Evolutionary conservation across 2,113 vertebrate genomes (phyloP).

Genomic region (Catharus bicknelli): DNA sequence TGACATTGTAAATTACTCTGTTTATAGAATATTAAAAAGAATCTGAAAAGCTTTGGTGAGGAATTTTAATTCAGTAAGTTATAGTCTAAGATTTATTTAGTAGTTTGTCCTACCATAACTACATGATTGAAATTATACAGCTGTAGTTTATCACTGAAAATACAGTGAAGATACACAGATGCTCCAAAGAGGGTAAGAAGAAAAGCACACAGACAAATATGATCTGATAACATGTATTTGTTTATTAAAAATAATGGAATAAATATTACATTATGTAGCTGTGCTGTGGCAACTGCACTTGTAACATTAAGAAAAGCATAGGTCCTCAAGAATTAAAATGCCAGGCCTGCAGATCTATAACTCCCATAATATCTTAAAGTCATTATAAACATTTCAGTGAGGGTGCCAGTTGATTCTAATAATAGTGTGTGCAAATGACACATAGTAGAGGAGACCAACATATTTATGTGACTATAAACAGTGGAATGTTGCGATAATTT

Average conservation of each 20-base stretch:
- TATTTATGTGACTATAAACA: neutral
- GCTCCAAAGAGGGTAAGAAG: neutral
- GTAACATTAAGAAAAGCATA: neutral
- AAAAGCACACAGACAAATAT: neutral
- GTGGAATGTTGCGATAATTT: constrained; percentile 6
- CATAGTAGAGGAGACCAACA: neutral
- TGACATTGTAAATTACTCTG: neutral
- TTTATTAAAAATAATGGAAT: constrained; percentile 22
- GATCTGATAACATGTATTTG: neutral
- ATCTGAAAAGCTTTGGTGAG: neutral
- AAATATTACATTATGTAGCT: neutral
- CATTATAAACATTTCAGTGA: neutral
- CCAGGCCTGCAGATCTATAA: neutral
- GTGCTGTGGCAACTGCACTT: neutral
- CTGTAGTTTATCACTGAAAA: neutral
- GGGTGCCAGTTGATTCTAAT: neutral
- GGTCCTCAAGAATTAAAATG: neutral
- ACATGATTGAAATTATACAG: neutral
- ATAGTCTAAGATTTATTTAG: constrained; percentile 11
- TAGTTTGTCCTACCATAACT: neutral
- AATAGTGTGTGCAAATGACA: neutral
- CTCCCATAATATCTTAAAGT: neutral
- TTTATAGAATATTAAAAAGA: constrained; percentile 29
- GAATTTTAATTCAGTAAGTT: constrained; percentile 29
- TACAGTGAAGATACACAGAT: neutral